Evolutionary conservation across 2,888 invertebrate genomes (phyloP).

Genomic region (Invenusta paracnida): DNA sequence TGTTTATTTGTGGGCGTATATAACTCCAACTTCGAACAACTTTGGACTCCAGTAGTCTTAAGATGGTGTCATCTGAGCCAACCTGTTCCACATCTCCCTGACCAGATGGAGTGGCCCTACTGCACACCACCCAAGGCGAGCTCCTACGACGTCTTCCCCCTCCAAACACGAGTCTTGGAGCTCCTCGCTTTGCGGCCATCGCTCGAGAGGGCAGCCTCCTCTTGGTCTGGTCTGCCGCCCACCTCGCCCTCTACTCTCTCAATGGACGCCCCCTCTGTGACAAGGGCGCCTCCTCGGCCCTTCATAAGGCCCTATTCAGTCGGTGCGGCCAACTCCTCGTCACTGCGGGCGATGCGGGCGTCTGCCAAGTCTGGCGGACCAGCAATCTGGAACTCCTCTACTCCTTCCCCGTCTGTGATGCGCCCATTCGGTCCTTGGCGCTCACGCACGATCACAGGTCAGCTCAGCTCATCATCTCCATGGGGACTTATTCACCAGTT

Average conservation of each 20-base stretch:
- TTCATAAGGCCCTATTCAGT: conserved; percentile 68
- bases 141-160: conserved; percentile 81
- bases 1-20: too few species aligned
- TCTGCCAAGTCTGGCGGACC: conserved; percentile 95
- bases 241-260: conserved; percentile 86
- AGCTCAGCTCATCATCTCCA: conserved; percentile 61
- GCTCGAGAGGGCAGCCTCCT: conserved; percentile 92
- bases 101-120: conserved; percentile 85
- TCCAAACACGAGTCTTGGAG: conserved; percentile 64
- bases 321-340: conserved; percentile 97
- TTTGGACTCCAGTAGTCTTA: too few species aligned
- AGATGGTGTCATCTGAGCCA: too few species aligned
- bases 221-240: conserved; percentile 82
- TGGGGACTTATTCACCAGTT: too few species aligned
- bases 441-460: conserved; percentile 97
- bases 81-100: too few species aligned
- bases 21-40: too few species aligned
- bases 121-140: conserved; percentile 96
- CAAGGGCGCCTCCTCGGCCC: neutral
- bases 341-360: conserved; percentile 91
- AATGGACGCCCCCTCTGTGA: conserved; percentile 77
- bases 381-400: conserved; percentile 92
- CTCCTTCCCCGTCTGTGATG: conserved; percentile 93
- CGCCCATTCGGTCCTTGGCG: conserved; percentile 85
- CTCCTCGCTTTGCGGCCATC: conserved; percentile 84